Conservation (phyloP, 2,797 vertebrate species). For the Diceros bicornis region DNA sequence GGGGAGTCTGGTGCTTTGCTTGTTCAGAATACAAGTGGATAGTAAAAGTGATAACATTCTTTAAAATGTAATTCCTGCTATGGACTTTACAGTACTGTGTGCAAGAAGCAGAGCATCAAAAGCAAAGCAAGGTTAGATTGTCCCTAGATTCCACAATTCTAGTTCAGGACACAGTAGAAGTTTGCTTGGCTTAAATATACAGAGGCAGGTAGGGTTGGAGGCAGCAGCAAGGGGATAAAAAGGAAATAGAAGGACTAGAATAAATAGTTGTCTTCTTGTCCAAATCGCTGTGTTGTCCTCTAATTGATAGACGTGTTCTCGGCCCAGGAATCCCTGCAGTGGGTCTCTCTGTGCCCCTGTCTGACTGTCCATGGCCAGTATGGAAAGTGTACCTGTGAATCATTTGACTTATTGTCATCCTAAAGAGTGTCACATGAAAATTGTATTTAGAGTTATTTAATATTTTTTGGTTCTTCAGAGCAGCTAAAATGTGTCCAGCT, state of each 20-base stretch:
- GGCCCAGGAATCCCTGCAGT: background rate
- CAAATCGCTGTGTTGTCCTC: background rate
- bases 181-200: conserved; percentile 18
- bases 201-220: background rate
- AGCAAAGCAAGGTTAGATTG: background rate
- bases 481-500: conserved; percentile 41
- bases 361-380: background rate
- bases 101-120: conserved; percentile 18
- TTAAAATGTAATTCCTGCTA: conserved; percentile 63
- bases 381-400: background rate
- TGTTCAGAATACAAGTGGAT: conserved; percentile 72
- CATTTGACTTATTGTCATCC: background rate
- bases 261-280: background rate
- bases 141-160: background rate
- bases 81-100: background rate
- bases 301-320: background rate
- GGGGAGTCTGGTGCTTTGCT: conserved; percentile 77
- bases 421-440: background rate
- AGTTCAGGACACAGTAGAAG: background rate
- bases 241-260: conserved; percentile 5
- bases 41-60: conserved; percentile 60
- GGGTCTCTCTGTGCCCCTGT: background rate
- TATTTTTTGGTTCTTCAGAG: conserved; percentile 59
- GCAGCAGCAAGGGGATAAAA: background rate
- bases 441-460: conserved; percentile 45